Conservation (phyloP, 2,797 vertebrate species). For the Ptychobarbus kaznakovi region DNA sequence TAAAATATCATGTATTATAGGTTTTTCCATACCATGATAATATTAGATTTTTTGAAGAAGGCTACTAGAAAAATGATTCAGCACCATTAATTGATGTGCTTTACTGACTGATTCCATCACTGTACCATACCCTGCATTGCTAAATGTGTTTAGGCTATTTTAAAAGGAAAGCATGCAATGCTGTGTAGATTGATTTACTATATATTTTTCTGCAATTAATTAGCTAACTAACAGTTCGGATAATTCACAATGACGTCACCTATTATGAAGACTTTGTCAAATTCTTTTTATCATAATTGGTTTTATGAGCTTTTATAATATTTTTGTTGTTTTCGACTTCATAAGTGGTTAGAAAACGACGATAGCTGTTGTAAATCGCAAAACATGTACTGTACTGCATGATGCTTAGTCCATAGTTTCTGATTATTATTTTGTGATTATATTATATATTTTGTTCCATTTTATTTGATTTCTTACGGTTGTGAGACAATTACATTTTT, state of each 20-base stretch:
- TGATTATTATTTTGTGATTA: not conserved
- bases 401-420: not conserved
- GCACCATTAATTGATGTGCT: not conserved
- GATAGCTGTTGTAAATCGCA: not conserved
- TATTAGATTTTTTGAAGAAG: not conserved
- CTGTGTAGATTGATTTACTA: not conserved
- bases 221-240: not conserved
- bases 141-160: not conserved
- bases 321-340: not conserved
- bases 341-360: not conserved
- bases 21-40: not conserved
- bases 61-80: not conserved
- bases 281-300: not conserved
- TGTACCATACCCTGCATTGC: not conserved
- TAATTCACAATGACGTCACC: conserved; percentile 4
- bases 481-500: not conserved
- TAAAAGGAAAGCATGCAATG: not conserved
- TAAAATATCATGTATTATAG: not conserved
- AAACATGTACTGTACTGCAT: not conserved
- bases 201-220: not conserved
- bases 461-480: not conserved
- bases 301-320: not conserved
- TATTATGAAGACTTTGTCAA: not conserved
- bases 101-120: not conserved
- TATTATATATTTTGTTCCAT: not conserved